Base-by-base conservation (phyloP, 2,797 vertebrate species). In the Gymnoscopelus microlampas region DNA sequence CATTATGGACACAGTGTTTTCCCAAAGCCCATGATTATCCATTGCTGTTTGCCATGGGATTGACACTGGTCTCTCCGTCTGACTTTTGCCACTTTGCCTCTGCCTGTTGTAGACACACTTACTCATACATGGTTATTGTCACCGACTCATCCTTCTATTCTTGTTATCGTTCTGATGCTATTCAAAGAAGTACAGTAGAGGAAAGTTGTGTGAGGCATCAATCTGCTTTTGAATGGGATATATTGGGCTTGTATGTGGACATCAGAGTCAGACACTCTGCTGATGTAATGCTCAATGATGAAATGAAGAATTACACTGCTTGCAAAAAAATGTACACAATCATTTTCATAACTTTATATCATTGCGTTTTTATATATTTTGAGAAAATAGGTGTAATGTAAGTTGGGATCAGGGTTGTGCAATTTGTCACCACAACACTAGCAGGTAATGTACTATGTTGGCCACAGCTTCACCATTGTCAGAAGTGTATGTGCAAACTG, bases 1-100 rank as follows among this genome's bases (percentile, higher is more conserved):
- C 91, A 92, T 92, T 92, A 92, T 88, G 91, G 90, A 91, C 90
- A 89, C 89, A 90, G 90, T 92, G 88, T 92, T 92, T 91, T 87
- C 89, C 90, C 90, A 92, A 92, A 92, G 88, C 89, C 91, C 89
- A 85, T 92, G 89, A 92, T 92, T 90, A 91, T 91, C 90, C 87
- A 82, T 87, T 83, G 89, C 89, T 90, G 90, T 92, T 92, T 91
- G 90, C 87, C 53, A 71, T 82, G 84, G 89, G 88, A 91, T 91
- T 92, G 89, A 92, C 90, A 91, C 72, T 87, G 89, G 87, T 87
- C 88, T 90, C 56, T 24, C 68, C 44, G 23, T 53, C 66, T n/a
- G 32, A 53, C 57, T 19, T 64, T 49, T 63, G 2, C 23, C 47
- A 12, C 47, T 32, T 11, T 63, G 12, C 29, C 61, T 53, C 61